phyloP scores from a whole-genome alignment of 2,797 vertebrate species.

The Malacoctenus gilli region DNA sequence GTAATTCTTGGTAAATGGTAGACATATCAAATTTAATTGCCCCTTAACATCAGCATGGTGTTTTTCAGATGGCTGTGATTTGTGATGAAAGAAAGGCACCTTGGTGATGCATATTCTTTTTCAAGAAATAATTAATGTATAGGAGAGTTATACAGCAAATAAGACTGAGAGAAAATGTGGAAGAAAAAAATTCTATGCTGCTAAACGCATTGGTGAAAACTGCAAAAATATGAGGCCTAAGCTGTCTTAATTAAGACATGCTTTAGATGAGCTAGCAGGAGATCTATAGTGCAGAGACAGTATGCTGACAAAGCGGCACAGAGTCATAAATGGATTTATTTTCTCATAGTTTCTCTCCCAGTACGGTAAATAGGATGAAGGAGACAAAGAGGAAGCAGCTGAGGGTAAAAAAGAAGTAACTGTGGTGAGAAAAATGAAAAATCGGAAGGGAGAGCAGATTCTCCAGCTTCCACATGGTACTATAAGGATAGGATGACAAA shows the following conservation, averaged over 20 bases:
- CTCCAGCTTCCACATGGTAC: slow-evolving; percentile 4
- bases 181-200: neutral
- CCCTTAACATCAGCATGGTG: slow-evolving; percentile 15
- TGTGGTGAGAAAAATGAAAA: neutral
- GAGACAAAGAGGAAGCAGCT: slow-evolving; percentile 15
- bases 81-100: slow-evolving; percentile 5
- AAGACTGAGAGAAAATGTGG: neutral
- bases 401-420: slow-evolving; percentile 9
- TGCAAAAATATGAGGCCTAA: neutral
- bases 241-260: slow-evolving; percentile 27
- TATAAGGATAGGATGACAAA: slow-evolving; percentile 21
- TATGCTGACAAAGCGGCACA: slow-evolving; percentile 45
- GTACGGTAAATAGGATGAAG: slow-evolving; percentile 33
- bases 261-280: slow-evolving; percentile 25
- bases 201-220: slow-evolving; percentile 1
- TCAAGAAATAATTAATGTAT: neutral
- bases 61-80: neutral
- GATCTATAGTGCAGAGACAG: slow-evolving; percentile 22
- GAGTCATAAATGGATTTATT: slow-evolving; percentile 27
- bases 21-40: neutral
- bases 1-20: too few relatives aligned
- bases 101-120: neutral
- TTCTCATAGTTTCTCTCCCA: slow-evolving; percentile 24
- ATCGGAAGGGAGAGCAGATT: too few relatives aligned
- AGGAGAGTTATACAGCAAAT: neutral